A percentile compares a stretch with the other conserved stretches of the same genome.
Evolutionary conservation across 1,140 invertebrate genomes (phyloP).

Genomic region (Ptiloglossa arizonensis): DNA sequence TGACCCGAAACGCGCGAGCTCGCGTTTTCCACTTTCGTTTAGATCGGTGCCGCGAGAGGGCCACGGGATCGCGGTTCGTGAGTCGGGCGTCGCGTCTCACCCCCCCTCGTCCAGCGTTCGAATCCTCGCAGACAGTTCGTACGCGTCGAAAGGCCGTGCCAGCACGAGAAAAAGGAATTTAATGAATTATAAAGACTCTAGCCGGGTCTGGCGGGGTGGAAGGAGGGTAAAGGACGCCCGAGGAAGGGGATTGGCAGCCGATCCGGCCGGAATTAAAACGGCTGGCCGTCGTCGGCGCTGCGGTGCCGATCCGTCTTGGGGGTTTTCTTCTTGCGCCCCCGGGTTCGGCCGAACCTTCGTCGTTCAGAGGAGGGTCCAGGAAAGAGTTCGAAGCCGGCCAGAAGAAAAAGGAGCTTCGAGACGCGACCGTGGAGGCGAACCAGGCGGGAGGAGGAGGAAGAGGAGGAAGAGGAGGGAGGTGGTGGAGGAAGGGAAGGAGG

Average conservation of each 20-base stretch:
- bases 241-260: constrained; percentile 73
- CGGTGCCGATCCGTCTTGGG: constrained; percentile 69
- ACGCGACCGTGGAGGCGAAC: constrained; percentile 37
- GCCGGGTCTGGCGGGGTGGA: constrained; percentile 22
- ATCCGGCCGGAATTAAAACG: constrained; percentile 69
- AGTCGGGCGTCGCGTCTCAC: no score
- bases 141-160: constrained; percentile 18
- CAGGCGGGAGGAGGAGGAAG: constrained; percentile 55
- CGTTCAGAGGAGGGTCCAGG: constrained; percentile 58
- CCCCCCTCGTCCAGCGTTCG: no score
- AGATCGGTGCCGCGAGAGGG: no score
- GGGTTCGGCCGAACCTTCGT: constrained; percentile 60
- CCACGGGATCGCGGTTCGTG: no score
- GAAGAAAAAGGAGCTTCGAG: constrained; percentile 67
- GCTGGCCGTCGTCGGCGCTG: constrained; percentile 59
- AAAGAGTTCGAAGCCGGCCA: constrained; percentile 69
- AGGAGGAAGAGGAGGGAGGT: constrained; percentile 44
- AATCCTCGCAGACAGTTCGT: neutral
- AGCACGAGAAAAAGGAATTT: constrained; percentile 45
- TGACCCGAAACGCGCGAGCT: no score
- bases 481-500: constrained; percentile 53
- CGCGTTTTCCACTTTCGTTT: no score
- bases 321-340: constrained; percentile 71
- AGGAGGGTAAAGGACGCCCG: neutral
- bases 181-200: constrained; percentile 54